Evolutionary conservation across 2,888 invertebrate species (phyloP).

Genomic region (Koerneria pararmatus): DNA sequence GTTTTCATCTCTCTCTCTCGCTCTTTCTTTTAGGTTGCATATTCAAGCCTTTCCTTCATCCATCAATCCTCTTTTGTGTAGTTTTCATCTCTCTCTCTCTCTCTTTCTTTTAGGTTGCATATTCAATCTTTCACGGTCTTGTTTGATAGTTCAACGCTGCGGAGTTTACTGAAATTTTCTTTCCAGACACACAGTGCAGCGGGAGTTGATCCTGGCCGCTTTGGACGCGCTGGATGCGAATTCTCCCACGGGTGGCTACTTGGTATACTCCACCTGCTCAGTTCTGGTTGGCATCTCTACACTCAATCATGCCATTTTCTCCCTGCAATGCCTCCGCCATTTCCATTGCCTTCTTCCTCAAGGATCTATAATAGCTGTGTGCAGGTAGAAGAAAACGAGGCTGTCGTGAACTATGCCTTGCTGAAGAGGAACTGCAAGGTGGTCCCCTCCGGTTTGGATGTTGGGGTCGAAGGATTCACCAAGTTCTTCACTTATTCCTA

Average conservation of each 20-base stretch:
- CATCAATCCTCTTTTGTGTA: too few species aligned
- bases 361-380: conserved; percentile 26
- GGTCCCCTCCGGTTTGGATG: conserved; percentile 85
- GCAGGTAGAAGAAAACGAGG: conserved; percentile 95
- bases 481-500: too few species aligned
- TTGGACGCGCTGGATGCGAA: conserved; percentile 91
- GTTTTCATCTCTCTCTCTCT: too few species aligned
- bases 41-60: too few species aligned
- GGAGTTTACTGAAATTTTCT: too few species aligned
- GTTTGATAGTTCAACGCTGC: too few species aligned
- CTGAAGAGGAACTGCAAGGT: conserved; percentile 84
- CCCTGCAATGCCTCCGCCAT: not conserved
- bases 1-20: too few species aligned
- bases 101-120: too few species aligned
- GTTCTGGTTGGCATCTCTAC: conserved; percentile 68
- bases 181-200: conserved; percentile 72
- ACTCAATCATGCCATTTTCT: not conserved
- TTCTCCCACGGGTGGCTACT: conserved; percentile 83
- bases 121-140: too few species aligned
- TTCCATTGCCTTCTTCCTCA: not conserved
- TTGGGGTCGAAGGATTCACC: conserved; percentile 89
- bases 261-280: conserved; percentile 98
- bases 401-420: conserved; percentile 89
- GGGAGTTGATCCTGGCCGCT: conserved; percentile 86
- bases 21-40: too few species aligned